Evolutionary conservation across 2,888 invertebrate genomes (phyloP), one percentile per base, ranked within the genome.

Genomic region (Ferrisia virgata): DNA sequence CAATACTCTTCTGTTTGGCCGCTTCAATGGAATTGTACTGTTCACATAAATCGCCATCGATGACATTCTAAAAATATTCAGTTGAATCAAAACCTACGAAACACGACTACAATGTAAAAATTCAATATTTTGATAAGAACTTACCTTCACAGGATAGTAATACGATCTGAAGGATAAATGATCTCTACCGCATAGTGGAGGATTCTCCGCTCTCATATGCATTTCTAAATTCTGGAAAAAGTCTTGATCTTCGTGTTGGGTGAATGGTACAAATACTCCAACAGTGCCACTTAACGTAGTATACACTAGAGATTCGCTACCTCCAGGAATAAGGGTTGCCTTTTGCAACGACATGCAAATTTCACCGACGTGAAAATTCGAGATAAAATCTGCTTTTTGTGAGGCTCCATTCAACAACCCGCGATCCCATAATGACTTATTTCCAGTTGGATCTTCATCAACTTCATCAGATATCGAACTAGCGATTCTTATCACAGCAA

Each of bases 181-280:
- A 89, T 99, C 99, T 25, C 99, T 91, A 0, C 99, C 99, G 89
- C 98, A 98, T 0, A 99, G 90, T 0, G 99, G 98, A 0, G 97
- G 92, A 89, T 98, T 95, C 89, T 99, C 99, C 86, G 97, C 96
- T 82, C 99, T 91, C 97, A 99, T 97, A 89, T 99, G 98, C 99
- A 99, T 99, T 89, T 99, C 99, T 86, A 99, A 90, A 90, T 99
- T 98, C 88, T 99, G 98, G 90, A 99, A 99, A 89, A 99, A 99
- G 88, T 99, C 99, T 87, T 97, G 98, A 89, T 99, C 99, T 90
- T 99, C 98, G 87, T 96, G 93, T 22, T 96, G 96, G 0, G 97
- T 96, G 88, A 98, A 98, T 0, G 98, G 97, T 25, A 98, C 94
- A 53, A 98, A 90, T 8, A 97, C 96, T 0, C 98, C 98, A 0